phyloP scores from a whole-genome alignment of 2,888 invertebrate species.

The Amblyteles armatorius region DNA sequence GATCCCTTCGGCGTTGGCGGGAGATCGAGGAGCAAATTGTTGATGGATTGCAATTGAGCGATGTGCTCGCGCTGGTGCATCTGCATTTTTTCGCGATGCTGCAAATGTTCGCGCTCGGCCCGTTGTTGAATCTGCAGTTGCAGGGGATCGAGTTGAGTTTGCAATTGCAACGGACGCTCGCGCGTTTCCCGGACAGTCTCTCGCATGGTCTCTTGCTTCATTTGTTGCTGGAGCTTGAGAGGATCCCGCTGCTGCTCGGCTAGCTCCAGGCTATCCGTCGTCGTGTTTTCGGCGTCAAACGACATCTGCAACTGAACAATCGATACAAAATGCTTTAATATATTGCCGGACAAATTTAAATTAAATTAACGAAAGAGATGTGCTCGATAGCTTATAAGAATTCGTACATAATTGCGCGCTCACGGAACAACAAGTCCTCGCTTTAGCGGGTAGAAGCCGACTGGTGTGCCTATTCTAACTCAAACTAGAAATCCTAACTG shows the following conservation, averaged over 20 bases:
- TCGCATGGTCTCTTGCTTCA: slow-evolving; percentile 68
- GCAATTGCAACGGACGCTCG: slow-evolving; percentile 29
- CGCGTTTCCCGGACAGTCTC: background rate
- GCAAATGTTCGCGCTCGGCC: slow-evolving; percentile 52
- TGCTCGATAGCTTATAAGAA: background rate
- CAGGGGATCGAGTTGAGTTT: slow-evolving; percentile 50
- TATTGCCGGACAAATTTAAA: background rate
- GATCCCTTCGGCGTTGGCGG: slow-evolving; percentile 70
- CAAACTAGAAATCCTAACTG: slow-evolving; percentile 8
- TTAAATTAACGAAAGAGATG: background rate
- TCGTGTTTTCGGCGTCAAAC: slow-evolving; percentile 73
- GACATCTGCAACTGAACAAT: slow-evolving; percentile 73
- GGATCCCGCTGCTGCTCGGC: slow-evolving; percentile 70
- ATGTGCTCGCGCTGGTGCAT: slow-evolving; percentile 72
- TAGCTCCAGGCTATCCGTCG: slow-evolving; percentile 69
- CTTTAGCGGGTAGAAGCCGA: slow-evolving; percentile 23
- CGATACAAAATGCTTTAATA: background rate
- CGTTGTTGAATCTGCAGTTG: slow-evolving; percentile 44
- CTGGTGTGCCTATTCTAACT: slow-evolving; percentile 29
- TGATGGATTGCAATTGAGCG: slow-evolving; percentile 79
- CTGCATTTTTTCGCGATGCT: slow-evolving; percentile 60
- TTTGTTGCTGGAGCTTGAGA: slow-evolving; percentile 65
- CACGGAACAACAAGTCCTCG: slow-evolving; percentile 14
- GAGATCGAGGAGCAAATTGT: slow-evolving; percentile 78
- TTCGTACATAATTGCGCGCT: slow-evolving; percentile 18